Evolutionary conservation across 2,797 vertebrate species (phyloP), one percentile per base, ranked within the genome.

Genomic region (Cyprinodon diabolis): DNA sequence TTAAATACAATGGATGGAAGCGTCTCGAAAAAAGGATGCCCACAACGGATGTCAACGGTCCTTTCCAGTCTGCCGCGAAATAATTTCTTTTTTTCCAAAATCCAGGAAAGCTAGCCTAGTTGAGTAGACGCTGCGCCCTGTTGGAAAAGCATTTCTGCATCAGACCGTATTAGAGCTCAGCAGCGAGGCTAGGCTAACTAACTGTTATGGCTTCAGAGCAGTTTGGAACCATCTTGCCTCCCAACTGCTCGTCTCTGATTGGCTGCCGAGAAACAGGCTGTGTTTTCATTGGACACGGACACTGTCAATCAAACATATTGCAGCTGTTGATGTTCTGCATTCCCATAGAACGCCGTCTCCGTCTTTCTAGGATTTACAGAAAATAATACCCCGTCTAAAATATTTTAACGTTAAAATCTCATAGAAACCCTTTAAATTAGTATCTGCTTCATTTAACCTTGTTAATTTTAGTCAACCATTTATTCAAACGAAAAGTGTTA

Each of bases 81-180:
- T 77, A 65, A 67, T 88, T 84, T 76, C 14, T 17, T 80, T 69
- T 75, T 12, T 30, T 30, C 30, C 21, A 80, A 69, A 84, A 82
- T 69, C 77, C 75, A 71, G 71, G 68, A 70, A 30, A 62, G 84
- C 84, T 90, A 91, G 85, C 86, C 87, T 90, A 84, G 87, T 87
- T 66, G 86, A 79, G 62, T 72, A 87, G 84, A 85, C 72, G 78
- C 82, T 47, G 80, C 86, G 85, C 92, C 83, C 86, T 78, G 91
- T 79, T 92, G 90, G 85, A 91, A 86, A 81, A 87, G 90, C 91
- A 92, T 93, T 87, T 88, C 90, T 89, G 49, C 83, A 88, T 89
- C 84, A 82, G 75, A 87, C 91, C 86, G 77, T 93, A 89, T 92
- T 90, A 91, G 83, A 80, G 91, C 90, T 82, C 62, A 68, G 79